Evolutionary conservation across 2,113 vertebrate species (phyloP).

Genomic region (Piaya cayana): DNA sequence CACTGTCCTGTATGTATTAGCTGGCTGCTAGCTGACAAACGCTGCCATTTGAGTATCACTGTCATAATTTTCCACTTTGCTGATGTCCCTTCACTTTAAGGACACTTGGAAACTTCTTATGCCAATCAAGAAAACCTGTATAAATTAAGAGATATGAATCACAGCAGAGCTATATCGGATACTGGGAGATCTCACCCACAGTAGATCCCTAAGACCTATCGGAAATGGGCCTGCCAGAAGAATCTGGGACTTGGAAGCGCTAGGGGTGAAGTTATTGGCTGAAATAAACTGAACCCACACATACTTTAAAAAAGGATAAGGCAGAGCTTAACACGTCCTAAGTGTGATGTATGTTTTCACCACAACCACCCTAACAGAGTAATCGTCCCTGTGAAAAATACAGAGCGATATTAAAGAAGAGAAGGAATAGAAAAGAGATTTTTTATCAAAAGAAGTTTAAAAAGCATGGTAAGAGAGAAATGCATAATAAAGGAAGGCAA

Average conservation of each 20-base stretch:
- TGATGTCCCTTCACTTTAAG: neutral
- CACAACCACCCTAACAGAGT: neutral
- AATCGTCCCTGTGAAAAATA: neutral
- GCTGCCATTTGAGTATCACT: neutral
- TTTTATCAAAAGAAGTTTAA: neutral
- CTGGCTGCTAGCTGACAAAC: neutral
- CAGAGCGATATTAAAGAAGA: neutral
- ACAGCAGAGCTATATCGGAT: neutral
- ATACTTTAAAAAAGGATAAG: neutral
- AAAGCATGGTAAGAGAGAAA: neutral
- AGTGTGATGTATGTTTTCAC: neutral
- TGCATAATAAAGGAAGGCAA: neutral
- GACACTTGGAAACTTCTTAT: neutral
- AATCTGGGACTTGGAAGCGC: neutral
- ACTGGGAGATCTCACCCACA: neutral
- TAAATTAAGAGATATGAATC: neutral
- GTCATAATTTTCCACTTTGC: neutral
- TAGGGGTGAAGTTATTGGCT: neutral
- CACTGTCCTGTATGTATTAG: neutral
- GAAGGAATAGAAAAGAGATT: neutral
- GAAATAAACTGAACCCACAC: neutral
- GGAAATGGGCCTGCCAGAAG: neutral
- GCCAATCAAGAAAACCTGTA: neutral
- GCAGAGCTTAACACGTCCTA: neutral
- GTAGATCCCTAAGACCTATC: neutral